A percentile compares a stretch with the other conserved stretches of the same genome.
These are phyloP conservation scores for Nothocercus julius DNA, from an alignment of 2,113 vertebrate genomes.

Conservation along the genomic window DNA sequence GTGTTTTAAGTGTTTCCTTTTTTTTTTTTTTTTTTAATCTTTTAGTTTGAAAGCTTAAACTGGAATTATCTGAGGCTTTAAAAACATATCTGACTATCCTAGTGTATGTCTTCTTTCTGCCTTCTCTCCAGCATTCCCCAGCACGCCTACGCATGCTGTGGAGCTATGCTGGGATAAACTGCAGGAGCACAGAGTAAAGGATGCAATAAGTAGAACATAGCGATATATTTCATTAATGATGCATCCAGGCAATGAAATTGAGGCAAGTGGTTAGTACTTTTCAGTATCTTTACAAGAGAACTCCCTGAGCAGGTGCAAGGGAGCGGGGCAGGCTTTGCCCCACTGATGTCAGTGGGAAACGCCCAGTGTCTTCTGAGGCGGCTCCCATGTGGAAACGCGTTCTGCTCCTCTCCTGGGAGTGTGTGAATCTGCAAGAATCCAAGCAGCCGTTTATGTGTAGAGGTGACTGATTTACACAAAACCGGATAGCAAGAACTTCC, in stretches of 20 bases:
- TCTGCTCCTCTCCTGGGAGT: not conserved
- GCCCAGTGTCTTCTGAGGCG: not conserved
- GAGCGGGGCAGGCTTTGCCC: not conserved
- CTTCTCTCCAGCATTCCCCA: not conserved
- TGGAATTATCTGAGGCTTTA: not conserved
- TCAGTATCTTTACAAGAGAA: not conserved
- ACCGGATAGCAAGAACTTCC: slow-evolving; percentile 43
- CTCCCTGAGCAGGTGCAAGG: slow-evolving; percentile 25
- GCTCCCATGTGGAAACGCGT: slow-evolving; percentile 13
- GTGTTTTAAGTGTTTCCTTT: not conserved
- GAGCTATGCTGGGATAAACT: not conserved
- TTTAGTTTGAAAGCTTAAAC: not conserved
- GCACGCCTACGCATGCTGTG: not conserved
- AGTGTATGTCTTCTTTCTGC: not conserved
- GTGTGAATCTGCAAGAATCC: slow-evolving; percentile 27
- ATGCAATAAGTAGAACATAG: not conserved
- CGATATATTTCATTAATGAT: not conserved
- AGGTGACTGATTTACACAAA: slow-evolving; percentile 60
- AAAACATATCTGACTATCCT: not conserved
- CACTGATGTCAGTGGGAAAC: not conserved
- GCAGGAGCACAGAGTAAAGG: not conserved
- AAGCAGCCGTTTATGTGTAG: not conserved
- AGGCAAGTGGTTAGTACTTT: not conserved
- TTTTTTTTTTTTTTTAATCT: not conserved
- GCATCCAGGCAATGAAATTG: not conserved